These are phyloP conservation scores for Dryas iulia DNA, from an alignment of 1,140 invertebrate species.

Conservation along the genomic window DNA sequence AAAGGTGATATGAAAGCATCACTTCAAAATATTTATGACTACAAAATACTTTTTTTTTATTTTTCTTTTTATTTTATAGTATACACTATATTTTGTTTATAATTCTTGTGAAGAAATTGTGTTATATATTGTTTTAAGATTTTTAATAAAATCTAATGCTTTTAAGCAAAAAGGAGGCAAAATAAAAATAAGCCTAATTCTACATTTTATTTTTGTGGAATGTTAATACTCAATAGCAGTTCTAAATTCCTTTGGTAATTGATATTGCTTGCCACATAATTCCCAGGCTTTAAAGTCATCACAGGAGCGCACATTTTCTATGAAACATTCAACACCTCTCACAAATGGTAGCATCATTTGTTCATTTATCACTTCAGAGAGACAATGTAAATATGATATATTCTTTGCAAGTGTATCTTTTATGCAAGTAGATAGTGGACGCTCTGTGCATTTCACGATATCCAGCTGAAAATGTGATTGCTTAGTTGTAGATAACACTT, in stretches of 20 bases:
- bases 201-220: conserved; percentile 62
- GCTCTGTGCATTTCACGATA: conserved; percentile 67
- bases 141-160: not conserved
- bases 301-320: conserved; percentile 67
- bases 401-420: conserved; percentile 74
- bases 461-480: conserved; percentile 60
- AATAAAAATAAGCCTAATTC: conserved; percentile 46
- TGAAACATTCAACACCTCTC: conserved; percentile 69
- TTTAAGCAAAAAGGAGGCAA: conserved; percentile 26
- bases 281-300: conserved; percentile 78
- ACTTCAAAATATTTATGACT: not conserved
- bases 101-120: not conserved
- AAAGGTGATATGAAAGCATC: not conserved
- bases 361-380: conserved; percentile 73
- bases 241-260: conserved; percentile 74
- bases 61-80: too few species aligned
- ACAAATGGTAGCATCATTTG: conserved; percentile 72
- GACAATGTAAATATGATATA: conserved; percentile 67
- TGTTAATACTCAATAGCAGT: conserved; percentile 76
- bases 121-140: not conserved
- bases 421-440: conserved; percentile 65
- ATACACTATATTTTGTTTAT: not conserved
- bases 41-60: conserved; percentile 15
- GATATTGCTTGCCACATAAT: conserved; percentile 65
- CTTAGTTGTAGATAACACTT: too few species aligned